phyloP scores from a whole-genome alignment of 2,888 invertebrate species.

The Phaedon cochleariae region DNA sequence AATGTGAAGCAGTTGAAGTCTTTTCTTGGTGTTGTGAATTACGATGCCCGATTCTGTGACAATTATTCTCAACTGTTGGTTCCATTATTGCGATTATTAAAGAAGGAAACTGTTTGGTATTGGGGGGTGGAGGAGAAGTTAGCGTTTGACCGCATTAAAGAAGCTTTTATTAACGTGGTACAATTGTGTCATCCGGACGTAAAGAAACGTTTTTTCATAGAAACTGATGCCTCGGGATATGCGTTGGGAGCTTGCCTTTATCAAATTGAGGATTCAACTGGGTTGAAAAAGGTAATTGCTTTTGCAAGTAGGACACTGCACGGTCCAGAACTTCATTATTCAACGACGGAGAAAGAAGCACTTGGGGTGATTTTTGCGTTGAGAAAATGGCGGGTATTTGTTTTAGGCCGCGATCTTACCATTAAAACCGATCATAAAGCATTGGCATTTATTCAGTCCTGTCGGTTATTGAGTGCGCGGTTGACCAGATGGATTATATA shows the following conservation, averaged over 20 bases:
- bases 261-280: not conserved
- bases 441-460: no score
- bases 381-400: no score
- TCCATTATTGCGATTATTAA: not conserved
- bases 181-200: not conserved
- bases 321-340: not conserved
- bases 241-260: slow-evolving; percentile 11
- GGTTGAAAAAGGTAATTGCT: slow-evolving; percentile 6
- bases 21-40: slow-evolving; percentile 13
- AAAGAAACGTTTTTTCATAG: not conserved
- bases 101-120: not conserved
- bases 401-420: no score
- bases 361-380: slow-evolving; percentile 5
- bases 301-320: slow-evolving; percentile 10
- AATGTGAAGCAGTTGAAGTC: slow-evolving; percentile 15
- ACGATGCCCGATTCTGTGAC: slow-evolving; percentile 10
- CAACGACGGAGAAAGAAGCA: slow-evolving; percentile 7
- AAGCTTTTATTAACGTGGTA: not conserved
- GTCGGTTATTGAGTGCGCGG: no score
- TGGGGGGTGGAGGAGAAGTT: not conserved
- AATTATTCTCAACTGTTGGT: not conserved
- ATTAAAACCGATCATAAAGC: not conserved
- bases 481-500: no score
- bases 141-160: not conserved
- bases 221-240: slow-evolving; percentile 11